Evolutionary conservation across 1,140 invertebrate genomes (phyloP).

Genomic region (Samia ricini): DNA sequence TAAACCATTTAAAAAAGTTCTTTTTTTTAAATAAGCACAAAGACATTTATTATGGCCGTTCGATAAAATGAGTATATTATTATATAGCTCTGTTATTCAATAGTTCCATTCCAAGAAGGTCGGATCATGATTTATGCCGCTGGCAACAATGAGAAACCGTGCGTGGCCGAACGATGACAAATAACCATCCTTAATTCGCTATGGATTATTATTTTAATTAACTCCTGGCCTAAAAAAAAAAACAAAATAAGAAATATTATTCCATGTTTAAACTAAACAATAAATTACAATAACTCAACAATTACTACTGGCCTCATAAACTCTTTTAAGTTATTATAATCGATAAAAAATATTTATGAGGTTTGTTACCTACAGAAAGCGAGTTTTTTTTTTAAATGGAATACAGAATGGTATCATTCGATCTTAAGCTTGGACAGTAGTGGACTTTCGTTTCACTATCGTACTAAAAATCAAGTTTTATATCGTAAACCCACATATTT

Average conservation of each 20-base stretch:
- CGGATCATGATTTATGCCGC: conserved; percentile 45
- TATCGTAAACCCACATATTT: conserved; percentile 12
- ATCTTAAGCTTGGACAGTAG: conserved; percentile 22
- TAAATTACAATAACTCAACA: conserved; percentile 5
- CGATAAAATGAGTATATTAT: conserved; percentile 19
- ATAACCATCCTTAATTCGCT: conserved; percentile 53
- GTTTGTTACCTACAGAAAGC: neutral
- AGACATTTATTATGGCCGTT: conserved; percentile 42
- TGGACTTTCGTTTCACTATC: conserved; percentile 15
- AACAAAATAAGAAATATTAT: conserved; percentile 12
- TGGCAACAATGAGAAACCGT: conserved; percentile 34
- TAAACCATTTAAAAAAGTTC: conserved; percentile 14
- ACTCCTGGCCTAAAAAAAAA: conserved; percentile 25
- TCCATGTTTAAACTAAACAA: conserved; percentile 4
- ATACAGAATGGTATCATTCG: conserved; percentile 5
- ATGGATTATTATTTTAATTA: conserved; percentile 61
- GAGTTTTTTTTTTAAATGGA: neutral
- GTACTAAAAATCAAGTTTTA: conserved; percentile 12
- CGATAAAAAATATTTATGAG: conserved; percentile 2
- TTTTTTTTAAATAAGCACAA: conserved; percentile 28
- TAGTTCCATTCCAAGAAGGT: conserved; percentile 46
- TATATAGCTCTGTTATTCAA: conserved; percentile 18
- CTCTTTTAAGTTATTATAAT: neutral
- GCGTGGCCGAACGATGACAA: conserved; percentile 48
- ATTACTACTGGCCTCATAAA: neutral